Conservation (phyloP, 2,888 invertebrate genomes). For the Plebejus anna region DNA sequence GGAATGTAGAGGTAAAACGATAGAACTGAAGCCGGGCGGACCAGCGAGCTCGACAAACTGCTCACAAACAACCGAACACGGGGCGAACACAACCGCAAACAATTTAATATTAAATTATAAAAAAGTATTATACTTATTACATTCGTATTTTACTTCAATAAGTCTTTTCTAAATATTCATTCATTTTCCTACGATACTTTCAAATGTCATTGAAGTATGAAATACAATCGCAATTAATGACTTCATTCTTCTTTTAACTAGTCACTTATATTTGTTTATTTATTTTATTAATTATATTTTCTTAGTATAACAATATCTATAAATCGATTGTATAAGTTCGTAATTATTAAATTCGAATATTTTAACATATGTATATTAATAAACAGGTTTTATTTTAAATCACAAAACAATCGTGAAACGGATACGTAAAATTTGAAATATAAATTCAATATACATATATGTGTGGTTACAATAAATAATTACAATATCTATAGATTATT, state of each 20-base stretch:
- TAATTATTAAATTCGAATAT: slow-evolving; percentile 81
- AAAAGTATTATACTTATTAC: slow-evolving; percentile 69
- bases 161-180: slow-evolving; percentile 80
- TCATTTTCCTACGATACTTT: slow-evolving; percentile 75
- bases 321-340: slow-evolving; percentile 81
- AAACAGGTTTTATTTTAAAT: slow-evolving; percentile 78
- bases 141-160: slow-evolving; percentile 78
- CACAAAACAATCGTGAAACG: slow-evolving; percentile 64
- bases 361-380: slow-evolving; percentile 81
- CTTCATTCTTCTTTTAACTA: slow-evolving; percentile 69
- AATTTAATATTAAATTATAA: slow-evolving; percentile 58
- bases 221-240: slow-evolving; percentile 77
- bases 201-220: slow-evolving; percentile 78
- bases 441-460: slow-evolving; percentile 46
- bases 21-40: not conserved
- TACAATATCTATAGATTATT: slow-evolving; percentile 56
- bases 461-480: slow-evolving; percentile 61
- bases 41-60: slow-evolving; percentile 39
- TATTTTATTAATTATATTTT: slow-evolving; percentile 79
- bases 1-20: slow-evolving; percentile 20
- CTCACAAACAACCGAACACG: slow-evolving; percentile 31
- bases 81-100: slow-evolving; percentile 44
- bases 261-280: slow-evolving; percentile 78
- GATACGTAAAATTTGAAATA: slow-evolving; percentile 61
- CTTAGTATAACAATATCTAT: slow-evolving; percentile 81